phyloP scores from a whole-genome alignment of 2,113 vertebrate species.

The Pteronura brasiliensis region DNA sequence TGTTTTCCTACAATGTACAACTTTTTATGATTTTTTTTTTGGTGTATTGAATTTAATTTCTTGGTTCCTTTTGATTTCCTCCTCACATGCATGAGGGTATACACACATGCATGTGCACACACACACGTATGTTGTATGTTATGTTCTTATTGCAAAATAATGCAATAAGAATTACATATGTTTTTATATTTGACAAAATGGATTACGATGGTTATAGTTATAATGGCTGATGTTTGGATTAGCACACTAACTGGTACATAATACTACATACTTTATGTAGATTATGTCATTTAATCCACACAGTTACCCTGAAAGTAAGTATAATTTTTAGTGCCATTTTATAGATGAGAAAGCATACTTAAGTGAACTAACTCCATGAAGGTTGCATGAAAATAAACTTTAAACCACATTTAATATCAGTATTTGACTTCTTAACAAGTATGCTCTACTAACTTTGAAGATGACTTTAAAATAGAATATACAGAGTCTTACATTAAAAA shows the following conservation, averaged over 20 bases:
- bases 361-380: conserved; percentile 12
- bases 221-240: not conserved
- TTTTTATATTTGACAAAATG: conserved; percentile 12
- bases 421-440: not conserved
- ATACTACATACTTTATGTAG: not conserved
- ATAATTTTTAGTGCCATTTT: not conserved
- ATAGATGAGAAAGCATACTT: not conserved
- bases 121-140: not conserved
- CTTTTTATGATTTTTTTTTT: not conserved
- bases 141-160: not conserved
- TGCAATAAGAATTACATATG: not conserved
- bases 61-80: not conserved
- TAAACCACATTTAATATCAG: conserved; percentile 15
- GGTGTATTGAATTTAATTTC: conserved; percentile 1
- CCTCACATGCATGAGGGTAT: not conserved
- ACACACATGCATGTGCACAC: not conserved
- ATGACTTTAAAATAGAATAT: not conserved
- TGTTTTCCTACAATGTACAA: not conserved
- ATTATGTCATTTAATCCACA: not conserved
- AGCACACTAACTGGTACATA: not conserved
- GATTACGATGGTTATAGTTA: not conserved
- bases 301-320: not conserved
- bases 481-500: not conserved
- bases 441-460: not conserved
- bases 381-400: not conserved